phyloP scores from a whole-genome alignment of 2,797 vertebrate genomes.

The Melanotaenia boesemani region DNA sequence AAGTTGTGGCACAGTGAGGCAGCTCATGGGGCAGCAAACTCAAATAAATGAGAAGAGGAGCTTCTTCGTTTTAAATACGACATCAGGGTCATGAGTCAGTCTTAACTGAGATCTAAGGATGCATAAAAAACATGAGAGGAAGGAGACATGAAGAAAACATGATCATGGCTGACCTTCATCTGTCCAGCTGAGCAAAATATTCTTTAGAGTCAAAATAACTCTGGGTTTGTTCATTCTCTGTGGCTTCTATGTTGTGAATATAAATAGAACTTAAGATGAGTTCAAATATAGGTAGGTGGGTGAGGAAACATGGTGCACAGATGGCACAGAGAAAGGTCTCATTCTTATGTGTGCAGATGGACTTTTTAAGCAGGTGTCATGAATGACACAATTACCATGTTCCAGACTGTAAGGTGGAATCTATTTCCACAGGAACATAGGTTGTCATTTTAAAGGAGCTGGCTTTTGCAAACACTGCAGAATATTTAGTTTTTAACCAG shows the following conservation, averaged over 20 bases:
- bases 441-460: conserved; percentile 33
- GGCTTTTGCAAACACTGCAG: conserved; percentile 22
- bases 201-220: conserved; percentile 48
- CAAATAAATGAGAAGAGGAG: conserved; percentile 30
- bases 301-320: conserved; percentile 54
- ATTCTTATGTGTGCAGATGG: conserved; percentile 50
- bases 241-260: conserved; percentile 68
- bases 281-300: conserved; percentile 2
- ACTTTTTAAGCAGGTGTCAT: conserved; percentile 60
- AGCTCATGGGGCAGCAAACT: conserved; percentile 16
- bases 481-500: conserved; percentile 8
- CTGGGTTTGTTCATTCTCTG: conserved; percentile 33
- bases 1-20: conserved; percentile 26
- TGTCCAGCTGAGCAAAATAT: conserved; percentile 53
- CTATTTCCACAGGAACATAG: conserved; percentile 51
- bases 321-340: conserved; percentile 46
- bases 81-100: conserved; percentile 26
- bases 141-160: conserved; percentile 10
- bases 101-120: conserved; percentile 18
- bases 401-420: conserved; percentile 36
- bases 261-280: conserved; percentile 70
- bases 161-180: conserved; percentile 52
- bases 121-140: conserved; percentile 16
- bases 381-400: conserved; percentile 56
- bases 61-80: conserved; percentile 9